A percentile compares a stretch with the other conserved stretches of the same genome.
These are phyloP conservation scores for Melikaiella ostensackeni DNA, from an alignment of 2,888 invertebrate genomes.

Conservation along the genomic window DNA sequence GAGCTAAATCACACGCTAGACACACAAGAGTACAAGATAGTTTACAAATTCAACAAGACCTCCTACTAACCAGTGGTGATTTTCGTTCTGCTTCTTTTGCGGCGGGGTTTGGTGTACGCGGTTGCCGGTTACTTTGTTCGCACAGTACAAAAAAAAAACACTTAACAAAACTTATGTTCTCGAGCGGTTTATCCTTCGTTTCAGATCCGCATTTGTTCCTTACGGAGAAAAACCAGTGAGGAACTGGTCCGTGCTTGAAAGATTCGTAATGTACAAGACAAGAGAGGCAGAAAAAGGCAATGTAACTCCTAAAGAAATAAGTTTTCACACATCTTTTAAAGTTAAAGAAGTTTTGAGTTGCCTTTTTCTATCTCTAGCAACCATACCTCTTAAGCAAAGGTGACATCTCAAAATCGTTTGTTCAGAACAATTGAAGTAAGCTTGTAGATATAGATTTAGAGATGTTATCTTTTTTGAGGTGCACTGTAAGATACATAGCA, in stretches of 20 bases:
- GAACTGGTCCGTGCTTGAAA: constrained; percentile 67
- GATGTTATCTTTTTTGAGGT: background rate
- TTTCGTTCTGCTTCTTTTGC: constrained; percentile 65
- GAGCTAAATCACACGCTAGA: constrained; percentile 57
- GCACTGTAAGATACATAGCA: constrained; percentile 36
- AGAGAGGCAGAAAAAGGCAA: background rate
- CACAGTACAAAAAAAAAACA: constrained; percentile 41
- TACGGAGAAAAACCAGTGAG: constrained; percentile 52
- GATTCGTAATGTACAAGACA: constrained; percentile 71
- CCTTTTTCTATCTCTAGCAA: background rate
- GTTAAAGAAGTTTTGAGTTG: background rate
- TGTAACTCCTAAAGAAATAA: background rate
- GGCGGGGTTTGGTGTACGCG: constrained; percentile 77
- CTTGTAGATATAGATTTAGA: background rate
- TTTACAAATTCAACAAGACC: constrained; percentile 56
- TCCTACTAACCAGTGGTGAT: constrained; percentile 70
- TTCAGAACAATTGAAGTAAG: background rate
- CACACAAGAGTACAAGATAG: constrained; percentile 60
- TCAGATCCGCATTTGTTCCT: constrained; percentile 50
- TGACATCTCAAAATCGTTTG: constrained; percentile 6
- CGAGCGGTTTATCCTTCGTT: constrained; percentile 54
- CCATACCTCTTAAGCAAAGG: background rate
- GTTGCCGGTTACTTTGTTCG: constrained; percentile 75
- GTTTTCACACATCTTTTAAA: background rate
- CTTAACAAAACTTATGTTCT: constrained; percentile 47